Evolutionary conservation across 2,888 invertebrate species (phyloP), one percentile per base, ranked within the genome.

Genomic region (Clistopyga incitator): DNA sequence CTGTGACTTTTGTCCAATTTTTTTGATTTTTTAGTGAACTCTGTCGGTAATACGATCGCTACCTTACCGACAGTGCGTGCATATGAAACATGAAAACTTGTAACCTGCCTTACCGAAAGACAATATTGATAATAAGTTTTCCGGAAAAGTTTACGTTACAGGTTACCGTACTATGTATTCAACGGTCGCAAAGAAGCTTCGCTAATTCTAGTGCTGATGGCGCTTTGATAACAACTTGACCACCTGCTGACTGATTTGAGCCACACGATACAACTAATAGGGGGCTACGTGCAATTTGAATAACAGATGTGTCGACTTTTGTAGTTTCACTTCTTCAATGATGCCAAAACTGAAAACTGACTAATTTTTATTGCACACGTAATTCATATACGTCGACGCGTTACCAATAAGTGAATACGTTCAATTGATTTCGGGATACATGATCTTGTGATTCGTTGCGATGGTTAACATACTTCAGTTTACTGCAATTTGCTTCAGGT

Each of bases 391-490:
- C 10, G 38, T 1, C 10, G 10, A 38, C 8, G 10, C 10, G 47
- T 47, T 47, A 15, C 15, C 50, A 18, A 50, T 50, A n/a, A 8
- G 50, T 18, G n/a, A 20, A n/a, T 50, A 18, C n/a, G 18, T 23
- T 56, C 25, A 11, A 3, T 56, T 23, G 56, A 59, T 29, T 59
- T 6, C 25, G 15, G 11, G 4, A 59, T 15, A 15, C 6, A 15
- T 4, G 4, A 29, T 3, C 20, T 20, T 38, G 64, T 34, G 42
- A 38, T 20, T 64, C 4, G n/a, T 42, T 11, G 20, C 2, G 59
- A 42, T 38, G 6, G 10, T 64, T n/a, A 64, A 65, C 50, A 10
- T 18, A 81, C 81, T 81, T 81, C 81, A 77, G 65, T 81, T 23
- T 47, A 25, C 13, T 71, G 56, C 25, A 38, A 56, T 56, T 45